These are phyloP conservation scores for Panthera uncia DNA, from an alignment of 2,113 vertebrate species.

Conservation along the genomic window DNA sequence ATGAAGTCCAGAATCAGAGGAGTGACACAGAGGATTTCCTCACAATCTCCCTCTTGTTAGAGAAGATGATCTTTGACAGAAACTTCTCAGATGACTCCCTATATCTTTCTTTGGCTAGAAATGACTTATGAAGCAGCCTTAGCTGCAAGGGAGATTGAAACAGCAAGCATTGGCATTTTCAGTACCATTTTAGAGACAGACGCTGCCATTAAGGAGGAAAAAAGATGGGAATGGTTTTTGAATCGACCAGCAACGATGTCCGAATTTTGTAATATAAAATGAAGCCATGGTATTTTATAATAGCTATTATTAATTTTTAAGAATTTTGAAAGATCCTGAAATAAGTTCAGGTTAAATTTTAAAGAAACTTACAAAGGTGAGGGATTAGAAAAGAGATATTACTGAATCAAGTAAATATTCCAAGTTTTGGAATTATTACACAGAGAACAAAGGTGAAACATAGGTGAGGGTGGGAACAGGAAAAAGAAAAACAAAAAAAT, in stretches of 20 bases:
- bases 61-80: not conserved
- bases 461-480: not conserved
- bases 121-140: not conserved
- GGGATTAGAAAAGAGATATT: not conserved
- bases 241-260: not conserved
- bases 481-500: not conserved
- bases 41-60: not conserved
- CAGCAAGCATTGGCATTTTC: not conserved
- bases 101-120: not conserved
- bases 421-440: not conserved
- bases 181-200: not conserved
- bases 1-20: not conserved
- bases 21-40: not conserved
- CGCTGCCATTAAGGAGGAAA: not conserved
- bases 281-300: not conserved
- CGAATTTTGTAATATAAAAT: not conserved
- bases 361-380: not conserved
- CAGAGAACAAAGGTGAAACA: not conserved
- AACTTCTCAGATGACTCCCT: not conserved
- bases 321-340: not conserved
- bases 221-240: not conserved
- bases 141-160: not conserved
- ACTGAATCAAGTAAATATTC: not conserved
- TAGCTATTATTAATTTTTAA: not conserved
- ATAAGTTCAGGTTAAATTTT: not conserved